Evolutionary conservation across 2,113 vertebrate genomes (phyloP), one percentile per base, ranked within the genome.

Genomic region (Caracal caracal): DNA sequence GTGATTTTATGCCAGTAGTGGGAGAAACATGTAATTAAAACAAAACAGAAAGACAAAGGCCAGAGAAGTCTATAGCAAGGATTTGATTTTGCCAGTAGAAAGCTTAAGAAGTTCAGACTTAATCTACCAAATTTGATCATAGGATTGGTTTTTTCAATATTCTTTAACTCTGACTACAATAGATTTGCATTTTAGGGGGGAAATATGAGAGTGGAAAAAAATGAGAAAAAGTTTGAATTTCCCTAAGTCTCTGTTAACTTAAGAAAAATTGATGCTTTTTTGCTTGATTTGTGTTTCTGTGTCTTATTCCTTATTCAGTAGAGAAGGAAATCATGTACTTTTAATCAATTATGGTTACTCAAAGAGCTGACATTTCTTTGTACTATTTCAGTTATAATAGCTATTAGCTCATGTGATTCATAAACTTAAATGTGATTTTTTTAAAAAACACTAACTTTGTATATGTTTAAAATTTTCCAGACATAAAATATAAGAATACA

Each of bases 11-110:
- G 71, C 7, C 53, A 30, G 43, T 6, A 90, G 33, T 73, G 79
- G 65, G 56, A 82, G 40, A 68, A 28, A 78, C 88, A 93, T 20
- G 66, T 83, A 63, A 43, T 80, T 73, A 43, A 63, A 63, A 63
- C 11, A 28, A 61, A 61, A 63, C 22, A 93, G 93, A 83, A 78
- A 80, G 43, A 43, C 43, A 30, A 30, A 24, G 75, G 94, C 95
- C 80, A 93, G 95, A 65, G 0, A 15, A 12, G 28, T 90, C 92
- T 56, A 71, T 83, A 28, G 6, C 65, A 30, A 95, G 89, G 37
- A 51, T 97, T 43, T 93, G 79, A 92, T 24, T 96, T 98, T 97
- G 84, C 96, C 40, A 97, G 79, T n/a, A 84, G 68, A 75, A 96
- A 97, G 68, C 63, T 95, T 93, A 96, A 95, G 90, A 65, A 40